Evolutionary conservation across 2,888 invertebrate species (phyloP), one percentile per base, ranked within the genome.

Genomic region (Melieria omissa): DNA sequence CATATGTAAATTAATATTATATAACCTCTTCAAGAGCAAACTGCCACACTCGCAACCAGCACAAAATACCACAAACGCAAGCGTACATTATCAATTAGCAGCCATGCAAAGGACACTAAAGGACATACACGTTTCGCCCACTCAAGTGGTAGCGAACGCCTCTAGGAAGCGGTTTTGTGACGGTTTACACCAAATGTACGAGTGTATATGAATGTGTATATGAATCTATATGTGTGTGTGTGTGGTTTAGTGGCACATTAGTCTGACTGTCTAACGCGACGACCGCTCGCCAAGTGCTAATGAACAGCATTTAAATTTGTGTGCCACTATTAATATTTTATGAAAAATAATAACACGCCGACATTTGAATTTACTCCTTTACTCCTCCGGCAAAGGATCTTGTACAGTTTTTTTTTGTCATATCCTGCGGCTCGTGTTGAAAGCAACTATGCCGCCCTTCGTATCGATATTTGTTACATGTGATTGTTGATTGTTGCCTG

Each of bases 241-340:
- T 9, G 47, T 41, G 10, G 29, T 6, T 47, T 6, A 58, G 16
- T 49, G 8, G 47, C 41, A 41, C 44, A 42, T 42, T 12, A n/a
- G 44, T 12, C 42, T 8, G 44, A 8, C 29, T 29, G 29, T 29
- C 29, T 29, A 29, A 29, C 29, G 2, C 29, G 2, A 78, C 77
- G 12, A 64, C 61, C 52, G 52, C 46, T 29, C 54, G n/a, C 80
- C 78, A 81, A 81, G 82, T 82, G 82, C 78, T 82, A 81, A 80
- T 82, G 82, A 81, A 82, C 82, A 80, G 80, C 77, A 79, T 74
- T 75, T 73, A 73, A 78, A 77, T 77, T 76, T 76, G 77, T 67
- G 69, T 80, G 29, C 29, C 29, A 29, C 29, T 29, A 77, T 82
- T 80, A 78, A 80, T 81, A 82, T 81, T 82, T 81, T 80, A 82